Evolutionary conservation across 2,797 vertebrate genomes (phyloP).

Genomic region (Acridotheres tristis): DNA sequence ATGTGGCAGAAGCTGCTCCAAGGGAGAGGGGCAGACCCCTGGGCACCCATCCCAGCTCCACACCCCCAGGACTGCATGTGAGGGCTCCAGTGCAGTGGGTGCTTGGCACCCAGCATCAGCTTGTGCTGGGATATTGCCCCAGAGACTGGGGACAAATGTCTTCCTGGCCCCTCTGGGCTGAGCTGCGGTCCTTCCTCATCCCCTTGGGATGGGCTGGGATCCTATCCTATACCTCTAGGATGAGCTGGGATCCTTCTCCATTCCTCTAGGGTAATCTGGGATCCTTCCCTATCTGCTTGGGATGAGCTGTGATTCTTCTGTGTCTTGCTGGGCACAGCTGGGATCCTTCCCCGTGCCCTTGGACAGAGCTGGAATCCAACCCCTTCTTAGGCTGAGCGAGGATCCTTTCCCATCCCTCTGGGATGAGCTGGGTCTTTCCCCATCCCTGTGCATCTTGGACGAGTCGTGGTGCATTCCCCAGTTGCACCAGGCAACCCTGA

Average conservation of each 20-base stretch:
- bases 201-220: background rate
- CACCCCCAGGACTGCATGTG: accelerated
- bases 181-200: background rate
- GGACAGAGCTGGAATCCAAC: background rate
- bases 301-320: background rate
- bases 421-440: background rate
- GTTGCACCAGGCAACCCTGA: accelerated
- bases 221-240: background rate
- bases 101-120: accelerated
- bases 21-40: background rate
- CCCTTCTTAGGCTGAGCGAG: background rate
- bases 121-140: background rate
- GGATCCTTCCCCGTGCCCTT: accelerated
- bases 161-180: accelerated
- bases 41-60: background rate
- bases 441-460: background rate
- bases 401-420: background rate
- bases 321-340: background rate
- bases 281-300: background rate
- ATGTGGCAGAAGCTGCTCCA: accelerated
- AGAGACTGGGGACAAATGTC: background rate
- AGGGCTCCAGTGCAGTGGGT: background rate
- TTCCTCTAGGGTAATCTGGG: background rate
- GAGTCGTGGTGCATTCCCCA: background rate
- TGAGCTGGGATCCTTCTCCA: background rate